Conservation (phyloP, 1,140 invertebrate species). For the Phenacoccus solenopsis region DNA sequence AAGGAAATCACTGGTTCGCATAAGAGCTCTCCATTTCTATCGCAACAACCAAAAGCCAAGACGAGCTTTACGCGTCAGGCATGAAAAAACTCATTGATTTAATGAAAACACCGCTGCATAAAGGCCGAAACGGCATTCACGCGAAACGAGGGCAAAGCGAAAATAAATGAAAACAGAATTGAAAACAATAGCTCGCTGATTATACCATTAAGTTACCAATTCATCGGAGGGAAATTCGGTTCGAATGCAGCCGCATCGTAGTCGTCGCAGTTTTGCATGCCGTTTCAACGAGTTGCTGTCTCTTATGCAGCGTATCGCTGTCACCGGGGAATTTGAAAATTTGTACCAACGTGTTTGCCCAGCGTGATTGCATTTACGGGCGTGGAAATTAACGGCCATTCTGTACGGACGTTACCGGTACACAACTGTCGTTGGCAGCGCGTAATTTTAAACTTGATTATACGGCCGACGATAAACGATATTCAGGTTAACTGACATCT, state of each 20-base stretch:
- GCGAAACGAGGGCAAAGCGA: background rate
- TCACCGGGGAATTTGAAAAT: background rate
- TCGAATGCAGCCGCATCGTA: background rate
- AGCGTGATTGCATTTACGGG: background rate
- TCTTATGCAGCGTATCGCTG: background rate
- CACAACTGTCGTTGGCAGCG: background rate
- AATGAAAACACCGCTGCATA: too few relatives aligned
- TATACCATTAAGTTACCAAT: background rate
- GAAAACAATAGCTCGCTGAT: background rate
- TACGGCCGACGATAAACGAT: background rate
- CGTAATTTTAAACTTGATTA: background rate
- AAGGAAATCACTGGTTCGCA: too few relatives aligned
- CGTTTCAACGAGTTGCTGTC: background rate
- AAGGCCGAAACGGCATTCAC: too few relatives aligned
- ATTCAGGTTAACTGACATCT: background rate
- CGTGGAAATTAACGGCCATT: background rate
- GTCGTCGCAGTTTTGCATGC: too few relatives aligned
- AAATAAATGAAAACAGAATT: background rate
- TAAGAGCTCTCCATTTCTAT: too few relatives aligned
- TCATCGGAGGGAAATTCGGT: slow-evolving; percentile 1
- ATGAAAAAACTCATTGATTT: too few relatives aligned
- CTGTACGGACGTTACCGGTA: background rate
- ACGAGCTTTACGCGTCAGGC: too few relatives aligned
- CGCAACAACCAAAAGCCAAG: too few relatives aligned
- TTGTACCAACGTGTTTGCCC: background rate